Conservation (phyloP, 2,113 vertebrate species). For the Notechis scutatus region DNA sequence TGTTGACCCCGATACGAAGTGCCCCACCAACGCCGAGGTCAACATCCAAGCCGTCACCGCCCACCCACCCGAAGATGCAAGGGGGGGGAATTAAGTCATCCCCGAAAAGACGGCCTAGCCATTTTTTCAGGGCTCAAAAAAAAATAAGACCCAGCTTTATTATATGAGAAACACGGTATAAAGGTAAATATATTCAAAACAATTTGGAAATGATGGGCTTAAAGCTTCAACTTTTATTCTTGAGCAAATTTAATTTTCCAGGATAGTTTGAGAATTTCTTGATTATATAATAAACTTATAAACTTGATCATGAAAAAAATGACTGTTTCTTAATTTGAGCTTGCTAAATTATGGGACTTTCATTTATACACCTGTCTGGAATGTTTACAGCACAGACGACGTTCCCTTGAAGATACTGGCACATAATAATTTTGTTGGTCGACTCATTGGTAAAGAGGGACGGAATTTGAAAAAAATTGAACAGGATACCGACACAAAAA, state of each 20-base stretch:
- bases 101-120: too few relatives aligned
- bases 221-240: neutral
- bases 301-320: neutral
- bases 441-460: slow-evolving; percentile 97
- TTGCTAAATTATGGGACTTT: slow-evolving; percentile 15
- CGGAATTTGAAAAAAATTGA: slow-evolving; percentile 98
- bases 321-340: neutral
- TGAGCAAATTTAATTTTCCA: neutral
- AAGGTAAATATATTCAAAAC: neutral
- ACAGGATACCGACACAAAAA: slow-evolving; percentile 95
- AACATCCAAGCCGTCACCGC: too few relatives aligned
- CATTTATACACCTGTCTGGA: slow-evolving; percentile 21
- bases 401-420: slow-evolving; percentile 96
- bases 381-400: slow-evolving; percentile 86
- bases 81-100: too few relatives aligned
- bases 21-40: too few relatives aligned
- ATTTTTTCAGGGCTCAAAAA: too few relatives aligned
- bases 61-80: too few relatives aligned
- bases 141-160: too few relatives aligned
- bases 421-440: slow-evolving; percentile 97
- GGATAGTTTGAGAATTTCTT: neutral
- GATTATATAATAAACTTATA: neutral
- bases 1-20: too few relatives aligned
- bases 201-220: neutral
- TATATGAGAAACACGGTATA: neutral